Conservation (phyloP, 92 coral and sea anemone genomes). For the Parazoanthus atlanticus region DNA sequence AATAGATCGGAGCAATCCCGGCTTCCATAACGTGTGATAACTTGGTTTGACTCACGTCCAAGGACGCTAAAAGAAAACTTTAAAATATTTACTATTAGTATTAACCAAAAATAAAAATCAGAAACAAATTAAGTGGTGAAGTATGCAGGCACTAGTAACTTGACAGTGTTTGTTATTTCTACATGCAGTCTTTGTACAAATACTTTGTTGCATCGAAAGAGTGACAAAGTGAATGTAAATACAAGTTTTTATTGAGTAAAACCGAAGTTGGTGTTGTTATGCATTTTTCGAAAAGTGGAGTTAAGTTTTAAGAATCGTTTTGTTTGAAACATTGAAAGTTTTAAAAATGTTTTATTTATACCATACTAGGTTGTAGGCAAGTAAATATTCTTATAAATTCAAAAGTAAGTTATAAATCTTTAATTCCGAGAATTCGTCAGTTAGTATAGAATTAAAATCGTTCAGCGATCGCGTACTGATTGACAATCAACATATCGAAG, state of each 20-base stretch:
- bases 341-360: slow-evolving; percentile 7
- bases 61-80: slow-evolving; percentile 14
- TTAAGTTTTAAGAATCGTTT: neutral
- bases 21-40: too few relatives aligned
- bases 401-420: neutral
- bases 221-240: neutral
- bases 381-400: neutral
- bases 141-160: neutral
- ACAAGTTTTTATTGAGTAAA: neutral
- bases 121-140: neutral
- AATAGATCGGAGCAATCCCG: neutral
- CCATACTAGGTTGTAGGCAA: neutral
- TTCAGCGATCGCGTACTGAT: too few relatives aligned
- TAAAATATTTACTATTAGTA: neutral
- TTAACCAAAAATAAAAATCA: too few relatives aligned
- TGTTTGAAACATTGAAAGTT: neutral
- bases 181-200: neutral
- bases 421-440: neutral
- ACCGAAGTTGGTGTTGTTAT: too few relatives aligned
- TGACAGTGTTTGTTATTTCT: neutral
- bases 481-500: neutral
- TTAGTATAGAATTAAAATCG: too few relatives aligned
- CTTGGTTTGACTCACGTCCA: neutral
- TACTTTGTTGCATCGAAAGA: neutral
- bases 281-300: neutral